Conservation (phyloP, 2,797 vertebrate species). For the Rhodeus uyekii region DNA sequence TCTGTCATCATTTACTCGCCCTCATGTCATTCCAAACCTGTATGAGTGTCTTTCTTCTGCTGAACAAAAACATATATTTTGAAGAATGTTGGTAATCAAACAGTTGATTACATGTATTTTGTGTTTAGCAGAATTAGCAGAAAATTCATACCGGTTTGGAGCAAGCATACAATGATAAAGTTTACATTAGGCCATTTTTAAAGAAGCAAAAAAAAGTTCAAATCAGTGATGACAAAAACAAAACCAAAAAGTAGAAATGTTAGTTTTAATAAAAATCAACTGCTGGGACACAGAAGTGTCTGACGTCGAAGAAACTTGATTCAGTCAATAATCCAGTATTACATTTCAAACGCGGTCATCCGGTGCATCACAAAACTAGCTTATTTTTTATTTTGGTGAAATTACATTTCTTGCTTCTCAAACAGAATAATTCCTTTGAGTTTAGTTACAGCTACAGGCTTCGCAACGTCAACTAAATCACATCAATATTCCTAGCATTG, state of each 20-base stretch:
- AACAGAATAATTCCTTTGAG: not conserved
- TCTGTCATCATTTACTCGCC: too few species aligned
- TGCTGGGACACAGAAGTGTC: not conserved
- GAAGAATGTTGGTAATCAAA: too few species aligned
- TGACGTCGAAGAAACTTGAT: not conserved
- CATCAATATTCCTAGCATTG: conserved; percentile 23
- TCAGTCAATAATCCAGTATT: not conserved
- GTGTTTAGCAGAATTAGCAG: too few species aligned
- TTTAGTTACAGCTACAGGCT: conserved; percentile 5
- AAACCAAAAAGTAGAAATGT: too few species aligned
- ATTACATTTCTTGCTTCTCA: not conserved
- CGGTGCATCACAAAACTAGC: not conserved
- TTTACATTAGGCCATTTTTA: not conserved
- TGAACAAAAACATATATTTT: too few species aligned
- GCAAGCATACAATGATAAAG: not conserved
- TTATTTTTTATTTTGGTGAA: not conserved
- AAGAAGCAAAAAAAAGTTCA: not conserved
- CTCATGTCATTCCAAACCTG: too few species aligned
- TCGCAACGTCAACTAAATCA: conserved; percentile 14
- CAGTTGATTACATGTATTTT: too few species aligned
- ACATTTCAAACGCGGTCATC: not conserved
- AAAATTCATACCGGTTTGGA: too few species aligned
- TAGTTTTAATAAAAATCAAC: not conserved
- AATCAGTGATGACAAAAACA: too few species aligned
- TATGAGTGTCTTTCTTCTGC: too few species aligned